These are phyloP conservation scores for Sylvilagus floridanus DNA, from an alignment of 2,797 vertebrate genomes.

Conservation along the genomic window DNA sequence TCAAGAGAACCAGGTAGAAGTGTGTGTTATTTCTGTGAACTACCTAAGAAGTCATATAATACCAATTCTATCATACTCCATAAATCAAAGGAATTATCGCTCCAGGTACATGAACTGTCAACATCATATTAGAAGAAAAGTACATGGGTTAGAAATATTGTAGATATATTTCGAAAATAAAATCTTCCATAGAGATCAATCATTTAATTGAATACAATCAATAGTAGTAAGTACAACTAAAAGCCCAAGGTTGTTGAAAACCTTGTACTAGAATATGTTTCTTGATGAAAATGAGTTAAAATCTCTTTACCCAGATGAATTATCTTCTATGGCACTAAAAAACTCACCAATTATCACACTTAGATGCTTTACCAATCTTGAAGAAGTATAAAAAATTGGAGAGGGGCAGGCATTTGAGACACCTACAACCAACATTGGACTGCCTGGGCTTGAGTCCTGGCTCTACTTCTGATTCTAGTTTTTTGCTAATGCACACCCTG, in stretches of 20 bases:
- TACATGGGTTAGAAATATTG: not conserved
- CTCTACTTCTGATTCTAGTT: no score
- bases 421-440: no score
- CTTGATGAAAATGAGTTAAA: conserved; percentile 36
- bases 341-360: conserved; percentile 23
- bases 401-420: no score
- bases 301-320: not conserved
- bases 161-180: conserved; percentile 30
- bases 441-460: no score
- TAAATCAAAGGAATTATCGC: not conserved
- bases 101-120: not conserved
- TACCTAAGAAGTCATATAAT: not conserved
- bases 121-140: not conserved
- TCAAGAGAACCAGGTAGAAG: not conserved
- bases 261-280: not conserved
- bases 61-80: not conserved
- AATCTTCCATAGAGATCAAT: not conserved
- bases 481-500: no score
- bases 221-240: not conserved
- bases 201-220: conserved; percentile 6
- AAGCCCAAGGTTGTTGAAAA: conserved; percentile 39
- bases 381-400: conserved; percentile 24
- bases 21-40: conserved; percentile 13
- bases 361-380: not conserved
- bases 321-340: not conserved